Evolutionary conservation across 1,140 invertebrate species (phyloP).

Genomic region (Eriocheir sinensis): DNA sequence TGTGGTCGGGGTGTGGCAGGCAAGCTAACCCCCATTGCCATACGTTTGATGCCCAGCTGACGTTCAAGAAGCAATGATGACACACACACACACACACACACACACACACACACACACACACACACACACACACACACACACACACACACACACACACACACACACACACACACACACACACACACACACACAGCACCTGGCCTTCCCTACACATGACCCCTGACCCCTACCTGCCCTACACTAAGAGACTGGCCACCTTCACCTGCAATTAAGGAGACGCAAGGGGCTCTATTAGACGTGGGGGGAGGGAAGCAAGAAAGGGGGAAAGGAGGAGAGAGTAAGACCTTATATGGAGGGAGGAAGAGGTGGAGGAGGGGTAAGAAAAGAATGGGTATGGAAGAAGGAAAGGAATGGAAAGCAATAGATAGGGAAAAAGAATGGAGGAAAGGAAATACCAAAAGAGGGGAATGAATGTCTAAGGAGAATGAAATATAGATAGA

Average conservation of each 20-base stretch:
- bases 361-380: background rate
- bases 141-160: conserved; percentile 12
- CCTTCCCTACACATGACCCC: background rate
- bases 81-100: conserved; percentile 16
- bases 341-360: background rate
- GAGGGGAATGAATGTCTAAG: too few relatives aligned
- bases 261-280: background rate
- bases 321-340: background rate
- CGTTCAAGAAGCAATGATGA: background rate
- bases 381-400: too few relatives aligned
- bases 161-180: conserved; percentile 9
- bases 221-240: background rate
- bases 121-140: background rate
- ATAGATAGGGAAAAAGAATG: too few relatives aligned
- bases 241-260: background rate
- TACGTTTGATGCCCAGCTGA: background rate
- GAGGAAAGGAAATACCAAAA: too few relatives aligned
- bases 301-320: background rate
- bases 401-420: too few relatives aligned
- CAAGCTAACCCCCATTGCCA: background rate
- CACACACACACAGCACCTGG: background rate
- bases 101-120: conserved; percentile 22
- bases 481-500: too few relatives aligned
- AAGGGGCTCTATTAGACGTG: background rate
- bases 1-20: background rate